phyloP scores from a whole-genome alignment of 2,113 vertebrate genomes.

The Neodontobutis hainanensis region DNA sequence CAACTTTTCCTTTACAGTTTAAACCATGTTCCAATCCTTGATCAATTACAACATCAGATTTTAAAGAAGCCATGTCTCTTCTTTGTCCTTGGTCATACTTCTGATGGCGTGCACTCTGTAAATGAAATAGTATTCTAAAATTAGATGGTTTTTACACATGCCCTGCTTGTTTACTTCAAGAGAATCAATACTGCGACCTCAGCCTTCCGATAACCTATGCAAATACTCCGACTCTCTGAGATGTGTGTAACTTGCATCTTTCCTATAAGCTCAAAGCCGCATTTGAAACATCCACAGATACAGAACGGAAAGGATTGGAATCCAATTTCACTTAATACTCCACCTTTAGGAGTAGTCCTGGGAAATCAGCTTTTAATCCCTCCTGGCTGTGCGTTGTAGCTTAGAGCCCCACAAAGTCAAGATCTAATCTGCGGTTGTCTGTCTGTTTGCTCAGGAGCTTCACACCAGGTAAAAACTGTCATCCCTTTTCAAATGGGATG shows the following conservation, averaged over 20 bases:
- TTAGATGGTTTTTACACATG: slow-evolving; percentile 1
- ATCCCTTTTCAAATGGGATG: background rate
- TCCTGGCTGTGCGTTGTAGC: slow-evolving; percentile 32
- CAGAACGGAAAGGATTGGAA: slow-evolving; percentile 53
- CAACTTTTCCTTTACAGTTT: too few species aligned
- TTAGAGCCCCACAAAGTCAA: slow-evolving; percentile 44
- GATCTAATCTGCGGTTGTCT: slow-evolving; percentile 54
- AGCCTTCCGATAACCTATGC: background rate
- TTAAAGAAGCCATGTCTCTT: background rate
- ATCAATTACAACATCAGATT: background rate
- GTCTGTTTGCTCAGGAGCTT: slow-evolving; percentile 33
- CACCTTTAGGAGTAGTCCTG: slow-evolving; percentile 59
- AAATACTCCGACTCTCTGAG: slow-evolving; percentile 18
- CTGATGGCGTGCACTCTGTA: background rate
- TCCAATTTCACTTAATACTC: slow-evolving; percentile 59
- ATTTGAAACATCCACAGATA: slow-evolving; percentile 33
- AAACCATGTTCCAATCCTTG: background rate
- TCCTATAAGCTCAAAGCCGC: slow-evolving; percentile 14
- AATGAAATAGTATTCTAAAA: background rate
- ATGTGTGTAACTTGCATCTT: slow-evolving; percentile 10
- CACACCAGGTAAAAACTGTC: background rate
- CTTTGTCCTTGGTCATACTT: background rate
- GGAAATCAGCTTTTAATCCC: slow-evolving; percentile 69
- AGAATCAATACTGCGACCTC: slow-evolving; percentile 2
- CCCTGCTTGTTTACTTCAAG: background rate